These are phyloP conservation scores for Diadema setosum DNA, from an alignment of 35 echinoderm and acorn worm genomes.

Conservation along the genomic window DNA sequence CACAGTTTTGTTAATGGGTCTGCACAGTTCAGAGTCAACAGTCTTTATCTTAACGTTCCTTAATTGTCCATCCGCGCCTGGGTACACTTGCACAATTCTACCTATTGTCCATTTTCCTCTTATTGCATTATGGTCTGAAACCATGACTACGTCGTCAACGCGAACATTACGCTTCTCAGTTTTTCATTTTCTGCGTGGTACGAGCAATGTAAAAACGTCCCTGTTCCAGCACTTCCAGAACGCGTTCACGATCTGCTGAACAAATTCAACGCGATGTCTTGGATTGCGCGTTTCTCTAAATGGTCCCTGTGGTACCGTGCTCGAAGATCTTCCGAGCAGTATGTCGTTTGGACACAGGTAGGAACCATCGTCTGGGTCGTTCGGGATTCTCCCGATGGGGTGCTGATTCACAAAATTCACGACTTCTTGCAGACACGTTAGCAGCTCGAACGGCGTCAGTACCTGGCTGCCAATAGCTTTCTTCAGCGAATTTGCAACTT, in stretches of 20 bases:
- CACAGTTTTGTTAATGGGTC: too few relatives aligned
- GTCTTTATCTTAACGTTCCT: too few relatives aligned
- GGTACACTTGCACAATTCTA: too few relatives aligned
- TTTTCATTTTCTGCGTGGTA: too few relatives aligned
- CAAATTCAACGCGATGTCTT: constrained; percentile 47
- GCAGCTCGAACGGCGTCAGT: constrained; percentile 21
- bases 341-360: constrained; percentile 65
- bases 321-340: constrained; percentile 35
- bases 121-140: too few relatives aligned
- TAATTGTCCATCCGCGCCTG: too few relatives aligned
- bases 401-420: constrained; percentile 46
- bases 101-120: too few relatives aligned
- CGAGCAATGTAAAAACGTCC: constrained; percentile 49
- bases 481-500: constrained; percentile 49
- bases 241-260: constrained; percentile 48
- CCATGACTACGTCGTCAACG: too few relatives aligned
- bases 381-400: constrained; percentile 39
- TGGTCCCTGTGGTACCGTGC: constrained; percentile 35
- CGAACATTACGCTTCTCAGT: too few relatives aligned
- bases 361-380: constrained; percentile 41
- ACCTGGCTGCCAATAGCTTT: constrained; percentile 26
- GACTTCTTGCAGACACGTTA: constrained; percentile 34
- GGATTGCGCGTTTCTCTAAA: constrained; percentile 44
- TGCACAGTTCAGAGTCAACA: too few relatives aligned
- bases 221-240: constrained; percentile 67